These are phyloP conservation scores for Xanthorhoe designata DNA, from an alignment of 2,888 invertebrate species.

Conservation along the genomic window DNA sequence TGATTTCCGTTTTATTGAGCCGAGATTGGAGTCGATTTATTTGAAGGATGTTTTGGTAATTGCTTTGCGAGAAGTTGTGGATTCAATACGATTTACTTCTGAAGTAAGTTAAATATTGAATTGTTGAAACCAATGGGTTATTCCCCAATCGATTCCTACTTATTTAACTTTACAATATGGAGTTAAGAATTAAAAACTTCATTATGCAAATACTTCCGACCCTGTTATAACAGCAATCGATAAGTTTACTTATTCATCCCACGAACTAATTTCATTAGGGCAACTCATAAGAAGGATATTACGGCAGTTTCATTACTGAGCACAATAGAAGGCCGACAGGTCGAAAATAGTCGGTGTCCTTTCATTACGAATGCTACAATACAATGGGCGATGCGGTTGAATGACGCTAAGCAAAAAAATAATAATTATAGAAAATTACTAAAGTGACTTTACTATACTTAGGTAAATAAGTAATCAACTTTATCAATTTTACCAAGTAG, in stretches of 20 bases:
- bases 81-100: slow-evolving; percentile 23
- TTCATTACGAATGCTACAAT: slow-evolving; percentile 32
- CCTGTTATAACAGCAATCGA: neutral
- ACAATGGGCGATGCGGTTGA: slow-evolving; percentile 57
- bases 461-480: slow-evolving; percentile 12
- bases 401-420: slow-evolving; percentile 51
- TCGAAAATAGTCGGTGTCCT: slow-evolving; percentile 40
- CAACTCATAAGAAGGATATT: slow-evolving; percentile 38
- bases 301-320: slow-evolving; percentile 43
- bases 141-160: neutral
- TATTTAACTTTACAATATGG: neutral
- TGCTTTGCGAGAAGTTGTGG: slow-evolving; percentile 32
- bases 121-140: slow-evolving; percentile 8
- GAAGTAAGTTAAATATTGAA: slow-evolving; percentile 14
- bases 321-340: slow-evolving; percentile 39
- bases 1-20: slow-evolving; percentile 46
- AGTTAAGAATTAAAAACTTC: neutral
- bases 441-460: slow-evolving; percentile 39
- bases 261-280: slow-evolving; percentile 34
- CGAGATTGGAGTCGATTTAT: slow-evolving; percentile 40
- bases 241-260: slow-evolving; percentile 20
- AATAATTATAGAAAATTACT: slow-evolving; percentile 53
- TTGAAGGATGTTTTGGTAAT: slow-evolving; percentile 42
- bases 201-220: neutral
- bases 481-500: neutral